phyloP scores from a whole-genome alignment of 2,888 invertebrate species.

The Caenorhabditis sinica region DNA sequence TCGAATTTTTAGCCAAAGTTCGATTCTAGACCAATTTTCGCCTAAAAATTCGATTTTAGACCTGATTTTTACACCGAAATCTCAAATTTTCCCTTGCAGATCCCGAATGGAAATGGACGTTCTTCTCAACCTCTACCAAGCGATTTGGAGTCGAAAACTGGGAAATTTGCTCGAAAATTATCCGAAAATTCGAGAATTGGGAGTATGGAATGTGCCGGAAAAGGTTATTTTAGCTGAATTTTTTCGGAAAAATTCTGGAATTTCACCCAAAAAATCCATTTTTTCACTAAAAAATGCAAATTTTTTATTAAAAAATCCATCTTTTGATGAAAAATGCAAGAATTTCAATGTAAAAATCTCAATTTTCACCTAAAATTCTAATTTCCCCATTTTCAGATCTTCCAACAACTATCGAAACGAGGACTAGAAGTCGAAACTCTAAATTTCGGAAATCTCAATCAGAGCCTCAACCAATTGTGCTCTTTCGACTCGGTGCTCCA shows the following conservation, averaged over 20 bases:
- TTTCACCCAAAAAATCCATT: no score
- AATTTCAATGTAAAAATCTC: background rate
- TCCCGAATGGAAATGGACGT: slow-evolving; percentile 65
- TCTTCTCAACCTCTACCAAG: slow-evolving; percentile 64
- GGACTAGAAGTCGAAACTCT: slow-evolving; percentile 38
- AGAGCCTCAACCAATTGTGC: slow-evolving; percentile 59
- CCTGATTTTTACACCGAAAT: background rate
- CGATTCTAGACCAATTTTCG: no score
- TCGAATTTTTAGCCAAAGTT: no score
- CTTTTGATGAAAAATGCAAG: no score
- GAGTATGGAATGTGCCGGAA: slow-evolving; percentile 72
- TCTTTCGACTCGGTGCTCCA: slow-evolving; percentile 71
- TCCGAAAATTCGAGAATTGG: slow-evolving; percentile 45
- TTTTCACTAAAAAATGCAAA: no score
- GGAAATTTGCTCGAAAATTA: slow-evolving; percentile 40
- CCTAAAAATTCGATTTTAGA: no score
- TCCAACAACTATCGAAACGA: slow-evolving; percentile 55
- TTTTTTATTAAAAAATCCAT: no score
- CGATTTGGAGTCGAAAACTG: slow-evolving; percentile 63
- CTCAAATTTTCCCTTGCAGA: slow-evolving; percentile 28
- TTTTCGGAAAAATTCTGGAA: no score
- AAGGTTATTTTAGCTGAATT: no score
- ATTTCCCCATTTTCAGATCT: slow-evolving; percentile 37
- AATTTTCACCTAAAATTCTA: background rate
- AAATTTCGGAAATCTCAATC: slow-evolving; percentile 60